Evolutionary conservation across 2,113 vertebrate genomes (phyloP), one percentile per base, ranked within the genome.

Genomic region (Aegotheles bennettii): DNA sequence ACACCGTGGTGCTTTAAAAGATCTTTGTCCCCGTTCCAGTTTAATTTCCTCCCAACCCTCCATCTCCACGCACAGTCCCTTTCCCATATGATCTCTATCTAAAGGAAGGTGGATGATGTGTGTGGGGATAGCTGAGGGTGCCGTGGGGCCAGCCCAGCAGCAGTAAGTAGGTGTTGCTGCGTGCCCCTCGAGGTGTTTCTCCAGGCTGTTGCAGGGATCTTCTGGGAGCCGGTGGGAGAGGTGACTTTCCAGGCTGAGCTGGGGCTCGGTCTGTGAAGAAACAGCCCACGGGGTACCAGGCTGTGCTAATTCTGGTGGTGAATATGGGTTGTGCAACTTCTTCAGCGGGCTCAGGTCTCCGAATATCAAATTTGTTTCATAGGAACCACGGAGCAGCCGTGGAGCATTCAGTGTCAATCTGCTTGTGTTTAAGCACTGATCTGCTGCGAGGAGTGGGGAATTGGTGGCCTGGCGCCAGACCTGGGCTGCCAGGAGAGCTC

Each of bases 401-500:
- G 5, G 16, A 89, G 85, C 87, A 19, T 67, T 88, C 68, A 28
- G 87, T 94, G 88, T 80, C 90, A 90, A 96, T 94, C 94, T 96
- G 96, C 90, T 94, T 65, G 79, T 79, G 88, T 90, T 96, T 90
- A 83, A 94, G 85, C 10, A 9, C 71, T 71, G 76, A 26, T 83
- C 36, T 86, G 86, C 90, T 0, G 68, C 6, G 6, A 75, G 89
- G 89, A 96, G 80, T 86, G 89, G 95, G 96, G 96, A 80, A 74
- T 77, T 56, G 86, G 96, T 97, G 96, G 96, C 96, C 86, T 40
- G 0, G 79, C 0, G 96, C 96, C 96, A 97, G 94, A 94, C 96
- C 95, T 89, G 95, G 80, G 95, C 95, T 97, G 96, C 95, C 96
- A 95, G 96, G 90, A 96, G 96, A 96, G 86, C 96, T 97, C 96